Conservation (phyloP, 2,888 invertebrate genomes). For the Podotricha telesiphe region DNA sequence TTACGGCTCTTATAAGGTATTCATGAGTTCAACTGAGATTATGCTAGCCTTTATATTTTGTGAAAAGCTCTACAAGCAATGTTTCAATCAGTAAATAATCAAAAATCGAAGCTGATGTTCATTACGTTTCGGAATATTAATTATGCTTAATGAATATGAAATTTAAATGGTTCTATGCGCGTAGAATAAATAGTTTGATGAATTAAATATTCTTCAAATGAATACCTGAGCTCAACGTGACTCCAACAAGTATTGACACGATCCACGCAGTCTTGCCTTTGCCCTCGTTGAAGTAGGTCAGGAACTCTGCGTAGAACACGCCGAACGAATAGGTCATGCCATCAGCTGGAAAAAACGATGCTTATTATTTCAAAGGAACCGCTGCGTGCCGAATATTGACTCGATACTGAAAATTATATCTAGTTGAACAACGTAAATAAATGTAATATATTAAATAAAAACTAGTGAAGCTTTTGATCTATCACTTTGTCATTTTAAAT, state of each 20-base stretch:
- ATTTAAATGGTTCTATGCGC: too few species aligned
- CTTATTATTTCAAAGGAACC: slow-evolving; percentile 39
- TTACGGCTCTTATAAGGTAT: background rate
- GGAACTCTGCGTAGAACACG: slow-evolving; percentile 94
- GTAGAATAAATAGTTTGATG: too few species aligned
- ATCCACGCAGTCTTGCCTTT: slow-evolving; percentile 96
- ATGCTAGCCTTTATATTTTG: background rate
- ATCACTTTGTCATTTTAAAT: background rate
- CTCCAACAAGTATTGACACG: slow-evolving; percentile 96
- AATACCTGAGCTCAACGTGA: slow-evolving; percentile 96
- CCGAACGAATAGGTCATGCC: slow-evolving; percentile 99
- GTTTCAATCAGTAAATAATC: background rate
- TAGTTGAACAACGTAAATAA: background rate
- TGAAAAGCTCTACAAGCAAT: background rate
- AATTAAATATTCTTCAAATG: background rate
- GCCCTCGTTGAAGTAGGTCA: slow-evolving; percentile 92
- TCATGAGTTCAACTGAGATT: background rate
- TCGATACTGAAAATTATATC: background rate
- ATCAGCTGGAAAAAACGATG: slow-evolving; percentile 88
- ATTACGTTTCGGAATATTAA: background rate
- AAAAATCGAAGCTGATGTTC: background rate
- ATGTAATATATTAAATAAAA: background rate
- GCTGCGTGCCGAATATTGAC: background rate
- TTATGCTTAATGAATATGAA: background rate
- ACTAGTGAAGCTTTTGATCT: background rate